Conservation (phyloP, 2,888 invertebrate species). For the Tortrix viridana region DNA sequence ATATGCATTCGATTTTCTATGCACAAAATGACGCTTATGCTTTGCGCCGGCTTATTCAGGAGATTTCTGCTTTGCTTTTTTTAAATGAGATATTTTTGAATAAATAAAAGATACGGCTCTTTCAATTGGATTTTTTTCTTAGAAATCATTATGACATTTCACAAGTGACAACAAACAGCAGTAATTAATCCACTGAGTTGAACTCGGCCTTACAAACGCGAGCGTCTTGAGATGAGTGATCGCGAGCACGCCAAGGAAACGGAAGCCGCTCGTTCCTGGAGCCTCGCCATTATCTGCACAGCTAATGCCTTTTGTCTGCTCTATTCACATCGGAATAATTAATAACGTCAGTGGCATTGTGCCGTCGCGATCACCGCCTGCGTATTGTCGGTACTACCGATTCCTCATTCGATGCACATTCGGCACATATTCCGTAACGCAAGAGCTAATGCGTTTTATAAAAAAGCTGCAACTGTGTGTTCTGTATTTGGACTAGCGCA, state of each 20-base stretch:
- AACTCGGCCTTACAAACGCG: neutral
- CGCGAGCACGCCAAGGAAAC: slow-evolving; percentile 47
- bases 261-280: slow-evolving; percentile 51
- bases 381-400: slow-evolving; percentile 39
- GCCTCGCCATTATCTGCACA: slow-evolving; percentile 66
- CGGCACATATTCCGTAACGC: too few relatives aligned
- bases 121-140: too few relatives aligned
- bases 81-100: too few relatives aligned
- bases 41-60: too few relatives aligned
- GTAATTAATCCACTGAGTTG: neutral
- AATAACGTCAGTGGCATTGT: slow-evolving; percentile 63
- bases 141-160: too few relatives aligned
- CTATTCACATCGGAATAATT: slow-evolving; percentile 72
- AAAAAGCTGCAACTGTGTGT: too few relatives aligned
- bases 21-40: too few relatives aligned
- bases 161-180: neutral
- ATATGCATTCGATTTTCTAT: too few relatives aligned
- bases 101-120: too few relatives aligned
- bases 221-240: slow-evolving; percentile 52
- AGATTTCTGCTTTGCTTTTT: too few relatives aligned
- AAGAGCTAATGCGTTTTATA: too few relatives aligned
- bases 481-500: too few relatives aligned
- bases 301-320: slow-evolving; percentile 66
- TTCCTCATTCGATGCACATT: slow-evolving; percentile 7
- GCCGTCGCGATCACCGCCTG: slow-evolving; percentile 48